Conservation (phyloP, 2,797 vertebrate species). For the Poecilia velifera region DNA sequence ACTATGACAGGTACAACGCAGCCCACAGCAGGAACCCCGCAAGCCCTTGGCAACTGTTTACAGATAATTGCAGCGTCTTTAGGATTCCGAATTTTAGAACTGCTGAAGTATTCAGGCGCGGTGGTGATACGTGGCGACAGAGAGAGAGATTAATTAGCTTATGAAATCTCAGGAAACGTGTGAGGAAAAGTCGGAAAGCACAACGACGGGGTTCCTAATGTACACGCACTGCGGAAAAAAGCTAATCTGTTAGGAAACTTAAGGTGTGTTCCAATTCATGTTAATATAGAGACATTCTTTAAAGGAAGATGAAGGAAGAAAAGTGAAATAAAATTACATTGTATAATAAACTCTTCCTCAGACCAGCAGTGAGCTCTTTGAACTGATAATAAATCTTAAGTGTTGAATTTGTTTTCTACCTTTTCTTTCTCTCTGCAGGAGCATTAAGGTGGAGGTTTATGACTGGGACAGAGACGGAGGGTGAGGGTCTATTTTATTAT, state of each 20-base stretch:
- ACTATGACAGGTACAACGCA: slow-evolving; percentile 87
- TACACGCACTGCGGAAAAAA: too few relatives aligned
- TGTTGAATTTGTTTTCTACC: slow-evolving; percentile 32
- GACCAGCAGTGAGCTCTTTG: slow-evolving; percentile 16
- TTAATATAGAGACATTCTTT: neutral
- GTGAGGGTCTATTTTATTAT: slow-evolving; percentile 71
- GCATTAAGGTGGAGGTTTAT: slow-evolving; percentile 92
- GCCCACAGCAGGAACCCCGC: neutral
- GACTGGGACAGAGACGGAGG: slow-evolving; percentile 95
- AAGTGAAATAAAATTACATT: neutral
- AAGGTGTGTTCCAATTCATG: neutral
- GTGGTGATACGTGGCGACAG: neutral
- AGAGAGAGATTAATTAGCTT: neutral
- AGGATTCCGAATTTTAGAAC: neutral
- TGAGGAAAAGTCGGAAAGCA: neutral
- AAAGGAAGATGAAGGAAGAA: neutral
- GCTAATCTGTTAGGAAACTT: neutral
- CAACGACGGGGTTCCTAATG: neutral
- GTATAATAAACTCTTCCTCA: slow-evolving; percentile 10
- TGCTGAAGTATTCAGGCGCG: neutral
- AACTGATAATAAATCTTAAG: neutral
- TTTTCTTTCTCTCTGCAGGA: slow-evolving; percentile 77
- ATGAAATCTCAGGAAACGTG: slow-evolving; percentile 4
- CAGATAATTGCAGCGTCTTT: neutral
- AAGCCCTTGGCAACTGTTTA: slow-evolving; percentile 1